phyloP scores from a whole-genome alignment of 2,797 vertebrate species.

The Trematomus bernacchii region DNA sequence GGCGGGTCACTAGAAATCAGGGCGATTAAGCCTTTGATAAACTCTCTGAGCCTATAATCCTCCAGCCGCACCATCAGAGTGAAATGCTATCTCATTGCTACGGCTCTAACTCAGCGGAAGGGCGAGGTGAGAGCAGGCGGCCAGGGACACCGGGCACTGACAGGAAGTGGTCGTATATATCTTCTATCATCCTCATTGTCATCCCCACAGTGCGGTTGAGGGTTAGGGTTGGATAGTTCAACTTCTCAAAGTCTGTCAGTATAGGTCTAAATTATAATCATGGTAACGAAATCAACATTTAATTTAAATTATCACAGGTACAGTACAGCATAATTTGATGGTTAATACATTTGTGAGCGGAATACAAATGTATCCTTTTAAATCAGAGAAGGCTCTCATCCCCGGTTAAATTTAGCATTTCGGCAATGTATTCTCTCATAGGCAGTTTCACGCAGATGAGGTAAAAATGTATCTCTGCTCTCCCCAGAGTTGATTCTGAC shows the following conservation, averaged over 20 bases:
- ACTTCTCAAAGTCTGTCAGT: conserved; percentile 44
- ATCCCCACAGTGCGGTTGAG: conserved; percentile 29
- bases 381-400: conserved; percentile 17
- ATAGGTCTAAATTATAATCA: conserved; percentile 46
- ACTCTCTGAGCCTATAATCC: conserved; percentile 86
- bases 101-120: conserved; percentile 50
- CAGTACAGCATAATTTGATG: conserved; percentile 51
- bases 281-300: conserved; percentile 50
- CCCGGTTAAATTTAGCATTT: conserved; percentile 50
- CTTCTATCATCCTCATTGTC: conserved; percentile 26
- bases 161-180: conserved; percentile 36
- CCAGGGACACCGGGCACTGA: conserved; percentile 39
- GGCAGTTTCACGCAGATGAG: conserved; percentile 49
- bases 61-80: conserved; percentile 73
- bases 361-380: conserved; percentile 42
- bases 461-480: conserved; percentile 51
- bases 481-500: conserved; percentile 63
- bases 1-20: conserved; percentile 74
- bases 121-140: conserved; percentile 53
- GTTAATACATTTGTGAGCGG: conserved; percentile 46
- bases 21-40: conserved; percentile 85
- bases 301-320: conserved; percentile 48
- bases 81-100: conserved; percentile 85
- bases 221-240: conserved; percentile 23
- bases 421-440: conserved; percentile 64